Percentiles rank a stretch among this genome's conserved stretches.
Evolutionary conservation across 1,140 invertebrate genomes (phyloP).

Genomic region (Chionoecetes opilio): DNA sequence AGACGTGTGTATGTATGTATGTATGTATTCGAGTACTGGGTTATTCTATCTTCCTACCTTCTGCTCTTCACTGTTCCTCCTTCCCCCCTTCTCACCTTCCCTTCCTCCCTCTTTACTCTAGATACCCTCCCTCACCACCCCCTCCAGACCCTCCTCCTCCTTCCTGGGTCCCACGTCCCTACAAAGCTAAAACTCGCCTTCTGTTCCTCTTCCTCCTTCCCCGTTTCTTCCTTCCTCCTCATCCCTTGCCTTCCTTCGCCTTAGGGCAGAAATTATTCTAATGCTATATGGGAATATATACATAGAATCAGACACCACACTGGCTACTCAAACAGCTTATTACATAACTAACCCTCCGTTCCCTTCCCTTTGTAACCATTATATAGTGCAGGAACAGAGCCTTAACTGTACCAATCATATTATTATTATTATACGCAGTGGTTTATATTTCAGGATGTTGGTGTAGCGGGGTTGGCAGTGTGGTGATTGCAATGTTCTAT

Average conservation of each 20-base stretch:
- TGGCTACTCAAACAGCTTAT: neutral
- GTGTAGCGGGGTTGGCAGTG: neutral
- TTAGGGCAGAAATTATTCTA: neutral
- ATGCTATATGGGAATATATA: neutral
- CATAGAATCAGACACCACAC: neutral
- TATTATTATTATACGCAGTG: neutral
- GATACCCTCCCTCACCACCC: neutral
- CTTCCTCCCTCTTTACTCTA: neutral
- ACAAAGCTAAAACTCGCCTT: neutral
- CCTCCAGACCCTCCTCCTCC: neutral
- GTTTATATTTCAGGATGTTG: constrained; percentile 6
- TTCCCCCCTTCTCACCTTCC: neutral
- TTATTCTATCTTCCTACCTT: neutral
- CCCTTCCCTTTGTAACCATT: neutral
- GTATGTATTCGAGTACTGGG: neutral
- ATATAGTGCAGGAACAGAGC: neutral
- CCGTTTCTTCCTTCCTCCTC: neutral
- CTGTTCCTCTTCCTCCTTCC: neutral
- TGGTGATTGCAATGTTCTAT: neutral
- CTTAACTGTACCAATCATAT: neutral
- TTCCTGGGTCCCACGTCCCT: neutral
- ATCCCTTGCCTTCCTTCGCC: neutral
- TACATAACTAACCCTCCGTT: neutral
- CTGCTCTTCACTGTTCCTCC: neutral
- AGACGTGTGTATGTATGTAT: neutral